Conservation (phyloP, 2,797 vertebrate genomes). For the Urosaurus nigricauda region DNA sequence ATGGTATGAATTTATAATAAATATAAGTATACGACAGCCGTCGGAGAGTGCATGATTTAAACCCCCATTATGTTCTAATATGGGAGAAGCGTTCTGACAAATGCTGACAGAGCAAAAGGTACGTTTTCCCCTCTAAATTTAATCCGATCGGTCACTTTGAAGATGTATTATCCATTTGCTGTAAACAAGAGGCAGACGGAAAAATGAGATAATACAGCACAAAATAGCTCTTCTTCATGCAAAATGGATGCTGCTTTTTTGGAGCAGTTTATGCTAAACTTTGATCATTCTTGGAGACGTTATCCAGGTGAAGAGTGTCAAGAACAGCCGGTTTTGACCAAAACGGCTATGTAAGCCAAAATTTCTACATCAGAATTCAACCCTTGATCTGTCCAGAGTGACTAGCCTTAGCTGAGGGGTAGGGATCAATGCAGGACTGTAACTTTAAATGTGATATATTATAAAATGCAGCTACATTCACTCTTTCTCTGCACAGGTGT, state of each 20-base stretch:
- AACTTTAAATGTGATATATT: too few relatives aligned
- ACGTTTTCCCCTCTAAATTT: constrained; percentile 56
- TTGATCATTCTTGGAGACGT: constrained; percentile 15
- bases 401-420: neutral
- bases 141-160: constrained; percentile 47
- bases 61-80: constrained; percentile 44
- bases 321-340: constrained; percentile 25
- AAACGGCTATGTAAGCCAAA: constrained; percentile 24
- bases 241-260: neutral
- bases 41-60: constrained; percentile 66
- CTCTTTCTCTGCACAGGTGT: neutral
- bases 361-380: neutral
- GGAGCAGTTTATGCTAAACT: constrained; percentile 41
- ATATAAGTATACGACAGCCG: constrained; percentile 41
- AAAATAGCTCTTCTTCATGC: constrained; percentile 42
- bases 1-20: constrained; percentile 63
- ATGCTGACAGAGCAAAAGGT: constrained; percentile 57
- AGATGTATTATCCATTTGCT: constrained; percentile 42
- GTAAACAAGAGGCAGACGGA: constrained; percentile 26
- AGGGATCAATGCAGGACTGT: neutral
- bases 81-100: constrained; percentile 52
- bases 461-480: neutral
- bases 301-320: constrained; percentile 28
- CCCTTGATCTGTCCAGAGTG: neutral
- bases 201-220: constrained; percentile 25